Percentiles rank a stretch among this genome's conserved stretches.
Conservation (phyloP, 1,140 invertebrate genomes). For the Pseudomyrmex cubaensis region DNA sequence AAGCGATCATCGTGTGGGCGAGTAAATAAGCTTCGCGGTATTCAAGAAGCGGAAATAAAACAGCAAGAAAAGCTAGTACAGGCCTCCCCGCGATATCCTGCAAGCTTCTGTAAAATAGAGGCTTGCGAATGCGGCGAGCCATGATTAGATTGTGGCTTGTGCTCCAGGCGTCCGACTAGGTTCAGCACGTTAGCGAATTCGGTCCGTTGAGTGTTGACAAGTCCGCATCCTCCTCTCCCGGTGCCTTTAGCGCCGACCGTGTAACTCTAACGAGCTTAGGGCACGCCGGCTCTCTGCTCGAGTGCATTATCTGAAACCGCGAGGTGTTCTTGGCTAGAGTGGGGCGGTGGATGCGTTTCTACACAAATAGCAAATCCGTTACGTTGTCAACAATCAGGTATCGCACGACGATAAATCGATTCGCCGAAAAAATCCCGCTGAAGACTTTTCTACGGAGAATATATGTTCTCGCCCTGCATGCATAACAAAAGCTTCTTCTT, state of each 20-base stretch:
- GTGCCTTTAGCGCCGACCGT: constrained; percentile 75
- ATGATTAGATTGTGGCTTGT: constrained; percentile 82
- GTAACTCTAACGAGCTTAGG: constrained; percentile 82
- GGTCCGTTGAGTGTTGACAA: constrained; percentile 81
- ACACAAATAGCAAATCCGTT: constrained; percentile 55
- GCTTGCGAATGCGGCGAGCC: constrained; percentile 80
- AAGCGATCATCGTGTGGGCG: background rate
- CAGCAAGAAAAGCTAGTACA: constrained; percentile 48
- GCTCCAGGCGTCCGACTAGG: constrained; percentile 78
- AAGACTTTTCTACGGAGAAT: background rate
- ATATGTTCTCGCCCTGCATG: background rate
- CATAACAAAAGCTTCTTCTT: background rate
- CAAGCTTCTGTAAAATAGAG: constrained; percentile 72
- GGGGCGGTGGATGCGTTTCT: constrained; percentile 58
- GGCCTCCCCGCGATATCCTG: constrained; percentile 31
- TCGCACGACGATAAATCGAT: constrained; percentile 3
- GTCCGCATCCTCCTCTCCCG: constrained; percentile 77
- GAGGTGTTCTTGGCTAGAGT: constrained; percentile 69
- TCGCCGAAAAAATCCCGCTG: background rate
- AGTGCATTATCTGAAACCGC: constrained; percentile 75
- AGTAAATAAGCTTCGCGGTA: constrained; percentile 11
- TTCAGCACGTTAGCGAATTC: constrained; percentile 81
- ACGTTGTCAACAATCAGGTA: constrained; percentile 35
- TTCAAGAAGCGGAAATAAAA: constrained; percentile 53
- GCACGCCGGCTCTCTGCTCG: constrained; percentile 67